Evolutionary conservation across 2,888 invertebrate species (phyloP).

Genomic region (Drosophila paranaensis): DNA sequence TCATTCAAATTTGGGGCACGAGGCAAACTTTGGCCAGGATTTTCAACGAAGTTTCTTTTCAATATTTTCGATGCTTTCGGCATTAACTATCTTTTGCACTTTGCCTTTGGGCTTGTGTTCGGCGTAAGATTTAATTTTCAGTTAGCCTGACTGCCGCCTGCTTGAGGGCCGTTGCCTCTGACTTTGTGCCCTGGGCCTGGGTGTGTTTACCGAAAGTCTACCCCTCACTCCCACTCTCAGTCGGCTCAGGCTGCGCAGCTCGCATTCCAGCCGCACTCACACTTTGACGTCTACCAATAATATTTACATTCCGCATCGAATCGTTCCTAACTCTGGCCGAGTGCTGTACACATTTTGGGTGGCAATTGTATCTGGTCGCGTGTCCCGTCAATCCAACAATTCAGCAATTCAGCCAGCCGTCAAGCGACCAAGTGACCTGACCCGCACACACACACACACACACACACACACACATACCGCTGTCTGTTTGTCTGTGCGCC

Average conservation of each 20-base stretch:
- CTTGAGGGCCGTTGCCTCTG: conserved; percentile 4
- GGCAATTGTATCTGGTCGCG: conserved; percentile 30
- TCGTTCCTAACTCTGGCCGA: not conserved
- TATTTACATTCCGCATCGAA: conserved; percentile 3
- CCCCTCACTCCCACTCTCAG: not conserved
- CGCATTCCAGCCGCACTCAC: not conserved
- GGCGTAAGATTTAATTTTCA: conserved; percentile 5
- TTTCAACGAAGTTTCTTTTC: conserved; percentile 1
- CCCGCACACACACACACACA: not conserved
- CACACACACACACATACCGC: not conserved
- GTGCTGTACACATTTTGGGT: conserved; percentile 14
- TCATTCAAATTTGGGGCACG: conserved; percentile 9
- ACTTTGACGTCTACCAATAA: not conserved
- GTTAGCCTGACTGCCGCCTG: not conserved
- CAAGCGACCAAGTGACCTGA: conserved; percentile 7
- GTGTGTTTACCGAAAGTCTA: not conserved
- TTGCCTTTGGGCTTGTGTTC: not conserved
- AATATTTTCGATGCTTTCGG: conserved; percentile 5
- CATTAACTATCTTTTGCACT: conserved; percentile 9
- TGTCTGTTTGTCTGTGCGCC: conserved; percentile 37
- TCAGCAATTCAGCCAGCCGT: conserved; percentile 2
- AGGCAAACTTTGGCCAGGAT: conserved; percentile 4
- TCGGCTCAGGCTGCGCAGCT: not conserved
- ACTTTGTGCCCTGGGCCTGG: conserved; percentile 5
- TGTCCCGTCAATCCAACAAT: not conserved